Conservation (phyloP, 2,113 vertebrate species). For the Brachionichthys hirsutus region DNA sequence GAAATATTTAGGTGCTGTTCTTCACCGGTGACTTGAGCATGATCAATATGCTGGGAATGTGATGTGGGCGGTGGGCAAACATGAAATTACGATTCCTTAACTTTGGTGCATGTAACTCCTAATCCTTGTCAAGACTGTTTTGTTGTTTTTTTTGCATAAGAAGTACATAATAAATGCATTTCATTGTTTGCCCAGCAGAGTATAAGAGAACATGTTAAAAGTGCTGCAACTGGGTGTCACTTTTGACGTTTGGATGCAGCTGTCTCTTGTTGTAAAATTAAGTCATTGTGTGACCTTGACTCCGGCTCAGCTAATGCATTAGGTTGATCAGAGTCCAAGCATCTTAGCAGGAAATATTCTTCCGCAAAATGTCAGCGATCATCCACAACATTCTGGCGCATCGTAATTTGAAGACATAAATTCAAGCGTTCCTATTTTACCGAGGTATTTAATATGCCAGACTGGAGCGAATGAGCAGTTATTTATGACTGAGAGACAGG, state of each 20-base stretch:
- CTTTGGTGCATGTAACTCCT: too few relatives aligned
- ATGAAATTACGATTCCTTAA: too few relatives aligned
- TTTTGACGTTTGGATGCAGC: too few relatives aligned
- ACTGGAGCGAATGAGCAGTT: conserved; percentile 27
- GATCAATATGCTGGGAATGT: conserved; percentile 22
- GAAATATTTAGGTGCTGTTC: conserved; percentile 31
- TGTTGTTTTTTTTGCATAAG: too few relatives aligned
- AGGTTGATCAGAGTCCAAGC: conserved; percentile 38
- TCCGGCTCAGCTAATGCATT: conserved; percentile 46
- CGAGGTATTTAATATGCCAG: conserved; percentile 58
- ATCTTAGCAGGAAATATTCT: conserved; percentile 44
- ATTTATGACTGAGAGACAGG: conserved; percentile 48
- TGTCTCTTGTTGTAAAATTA: conserved; percentile 11
- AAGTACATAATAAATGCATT: too few relatives aligned
- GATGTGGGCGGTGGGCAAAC: too few relatives aligned
- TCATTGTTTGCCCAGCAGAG: too few relatives aligned
- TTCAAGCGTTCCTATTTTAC: conserved; percentile 55
- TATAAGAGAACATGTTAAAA: too few relatives aligned
- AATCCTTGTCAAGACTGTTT: too few relatives aligned
- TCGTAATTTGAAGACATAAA: conserved; percentile 53
- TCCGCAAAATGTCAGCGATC: conserved; percentile 53
- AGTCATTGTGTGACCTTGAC: conserved; percentile 58
- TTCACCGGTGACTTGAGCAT: conserved; percentile 25
- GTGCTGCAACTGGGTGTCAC: too few relatives aligned
- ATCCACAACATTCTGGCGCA: conserved; percentile 27